Base-by-base conservation (phyloP, 2,113 vertebrate genomes). In the Cyprinodon variegatus region DNA sequence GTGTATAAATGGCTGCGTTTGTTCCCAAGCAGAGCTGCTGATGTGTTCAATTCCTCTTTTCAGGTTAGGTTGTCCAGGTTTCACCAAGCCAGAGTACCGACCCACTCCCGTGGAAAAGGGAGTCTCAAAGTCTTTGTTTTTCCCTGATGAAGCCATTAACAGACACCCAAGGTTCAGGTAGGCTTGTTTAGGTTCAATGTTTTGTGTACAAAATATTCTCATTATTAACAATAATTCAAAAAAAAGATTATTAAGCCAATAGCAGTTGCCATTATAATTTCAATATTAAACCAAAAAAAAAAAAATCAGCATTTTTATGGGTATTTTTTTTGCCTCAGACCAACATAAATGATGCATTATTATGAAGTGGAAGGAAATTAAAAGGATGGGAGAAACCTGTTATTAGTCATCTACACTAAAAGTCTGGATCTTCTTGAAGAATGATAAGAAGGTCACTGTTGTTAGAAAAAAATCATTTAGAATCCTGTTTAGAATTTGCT, bases 101-200 rank as follows among this genome's bases (percentile, higher is more conserved):
- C 97, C 98, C 29, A 97, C 90, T 0, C 96, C 97, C 0, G 91
- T 96, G 17, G 97, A 99, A 88, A 93, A 87, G 80, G 96, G 97
- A 76, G 97, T 92, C 68, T 98, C 97, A 15, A 99, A 96, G 88
- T 99, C 98, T 0, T 94, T 99, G 43, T 99, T 99, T 90, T 98
- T 98, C 87, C 98, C 97, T 4, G 98, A 99, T 69, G 96, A 98
- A 94, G 97, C 97, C 53, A 99, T 99, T 87, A 97, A 96, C 91
- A 94, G 92, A 74, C 98, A 99, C 86, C 98, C 98, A 3, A 95
- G 98, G 79, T 99, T 99, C 91, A 95, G 97, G 98, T 99, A 87
- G 86, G 89, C 81, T 20, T 71, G 50, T 2, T 50, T 1, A 71
- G 22, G 11, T 15, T 53, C 3, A n/a, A 7, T 11, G 13, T n/a